A percentile compares a stretch with the other conserved stretches of the same genome.
phyloP scores from a whole-genome alignment of 2,797 vertebrate species.

The Acanthurus leucopareius region DNA sequence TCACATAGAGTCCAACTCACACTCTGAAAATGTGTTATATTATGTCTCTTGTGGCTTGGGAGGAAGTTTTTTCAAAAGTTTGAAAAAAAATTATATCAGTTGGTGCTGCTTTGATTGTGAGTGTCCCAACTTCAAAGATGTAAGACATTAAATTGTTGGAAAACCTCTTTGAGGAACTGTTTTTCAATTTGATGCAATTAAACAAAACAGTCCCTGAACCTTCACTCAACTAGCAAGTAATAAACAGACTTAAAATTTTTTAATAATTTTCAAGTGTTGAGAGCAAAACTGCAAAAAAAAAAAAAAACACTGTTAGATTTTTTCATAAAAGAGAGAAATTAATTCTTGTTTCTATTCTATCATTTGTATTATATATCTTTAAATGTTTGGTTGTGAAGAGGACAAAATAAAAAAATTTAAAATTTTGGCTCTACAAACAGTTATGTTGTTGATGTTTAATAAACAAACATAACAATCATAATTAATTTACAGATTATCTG shows the following conservation, averaged over 20 bases:
- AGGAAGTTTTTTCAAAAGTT: neutral
- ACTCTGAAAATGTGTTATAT: neutral
- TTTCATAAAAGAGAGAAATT: neutral
- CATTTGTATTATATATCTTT: neutral
- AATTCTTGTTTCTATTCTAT: neutral
- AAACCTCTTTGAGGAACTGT: neutral
- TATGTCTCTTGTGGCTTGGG: neutral
- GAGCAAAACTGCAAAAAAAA: neutral
- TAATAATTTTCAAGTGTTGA: neutral
- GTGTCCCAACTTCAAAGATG: too few species aligned
- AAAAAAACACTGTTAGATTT: neutral
- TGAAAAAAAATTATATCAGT: neutral
- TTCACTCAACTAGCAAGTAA: neutral
- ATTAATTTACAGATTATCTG: neutral
- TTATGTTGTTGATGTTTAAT: neutral
- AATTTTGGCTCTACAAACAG: neutral
- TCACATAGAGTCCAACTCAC: neutral
- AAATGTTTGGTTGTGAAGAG: neutral
- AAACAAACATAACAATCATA: neutral
- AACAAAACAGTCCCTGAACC: neutral
- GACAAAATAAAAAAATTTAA: too few species aligned
- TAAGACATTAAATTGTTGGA: too few species aligned
- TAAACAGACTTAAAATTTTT: neutral
- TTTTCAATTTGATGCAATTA: neutral
- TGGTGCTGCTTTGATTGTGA: too few species aligned